Evolutionary conservation across 2,888 invertebrate genomes (phyloP).

Genomic region (Heliconius ethilla): DNA sequence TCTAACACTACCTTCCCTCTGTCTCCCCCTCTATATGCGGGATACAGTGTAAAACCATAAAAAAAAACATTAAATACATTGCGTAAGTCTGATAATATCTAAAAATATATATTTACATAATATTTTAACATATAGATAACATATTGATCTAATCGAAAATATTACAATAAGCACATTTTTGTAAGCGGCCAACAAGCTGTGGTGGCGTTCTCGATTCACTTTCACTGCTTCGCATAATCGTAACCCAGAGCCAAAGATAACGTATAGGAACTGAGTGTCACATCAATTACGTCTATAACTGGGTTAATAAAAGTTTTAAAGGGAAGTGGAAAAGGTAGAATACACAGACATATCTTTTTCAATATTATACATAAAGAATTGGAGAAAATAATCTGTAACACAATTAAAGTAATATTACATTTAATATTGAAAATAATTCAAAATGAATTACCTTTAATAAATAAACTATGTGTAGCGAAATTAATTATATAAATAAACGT

Average conservation of each 20-base stretch:
- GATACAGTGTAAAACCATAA: background rate
- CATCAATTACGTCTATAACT: background rate
- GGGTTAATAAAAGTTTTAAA: background rate
- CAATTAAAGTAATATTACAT: background rate
- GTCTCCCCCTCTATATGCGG: background rate
- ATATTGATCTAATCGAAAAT: conserved; percentile 9
- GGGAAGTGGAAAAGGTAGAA: background rate
- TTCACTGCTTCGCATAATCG: conserved; percentile 26
- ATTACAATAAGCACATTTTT: conserved; percentile 4
- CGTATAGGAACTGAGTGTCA: conserved; percentile 16
- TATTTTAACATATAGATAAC: no score
- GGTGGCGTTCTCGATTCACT: conserved; percentile 28
- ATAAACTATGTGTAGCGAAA: background rate
- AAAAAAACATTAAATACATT: background rate
- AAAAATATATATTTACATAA: background rate
- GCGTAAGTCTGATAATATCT: background rate
- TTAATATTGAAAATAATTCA: background rate
- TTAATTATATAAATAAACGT: background rate
- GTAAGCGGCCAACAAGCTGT: conserved; percentile 2
- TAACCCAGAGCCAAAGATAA: conserved; percentile 22
- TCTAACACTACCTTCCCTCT: no score
- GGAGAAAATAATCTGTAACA: background rate
- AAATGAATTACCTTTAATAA: background rate
- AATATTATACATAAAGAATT: background rate
- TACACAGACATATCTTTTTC: background rate